phyloP scores from a whole-genome alignment of 2,797 vertebrate genomes.

The Notamacropus eugenii region DNA sequence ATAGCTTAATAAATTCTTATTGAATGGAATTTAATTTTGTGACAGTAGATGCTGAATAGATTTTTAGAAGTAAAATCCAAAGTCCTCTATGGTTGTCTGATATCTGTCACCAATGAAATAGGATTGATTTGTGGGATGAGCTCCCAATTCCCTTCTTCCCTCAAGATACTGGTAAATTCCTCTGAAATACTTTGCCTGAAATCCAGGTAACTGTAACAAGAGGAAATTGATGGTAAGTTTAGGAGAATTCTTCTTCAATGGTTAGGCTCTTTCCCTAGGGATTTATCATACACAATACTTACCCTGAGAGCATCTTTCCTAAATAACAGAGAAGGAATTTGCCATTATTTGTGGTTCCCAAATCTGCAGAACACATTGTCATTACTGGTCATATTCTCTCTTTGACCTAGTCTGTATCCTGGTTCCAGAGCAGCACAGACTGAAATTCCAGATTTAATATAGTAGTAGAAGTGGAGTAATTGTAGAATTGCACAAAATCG shows the following conservation, averaged over 20 bases:
- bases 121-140: background rate
- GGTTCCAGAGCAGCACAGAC: background rate
- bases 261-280: background rate
- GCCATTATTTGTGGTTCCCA: background rate
- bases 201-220: background rate
- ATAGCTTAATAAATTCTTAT: background rate
- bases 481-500: background rate
- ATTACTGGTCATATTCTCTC: background rate
- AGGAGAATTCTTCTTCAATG: background rate
- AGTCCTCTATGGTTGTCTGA: background rate
- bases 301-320: background rate
- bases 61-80: background rate
- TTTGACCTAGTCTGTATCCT: background rate
- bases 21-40: background rate
- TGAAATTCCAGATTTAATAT: background rate
- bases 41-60: background rate
- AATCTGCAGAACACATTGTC: background rate
- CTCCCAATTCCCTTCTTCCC: background rate
- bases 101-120: background rate
- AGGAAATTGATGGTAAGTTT: background rate
- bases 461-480: background rate
- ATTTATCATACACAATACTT: background rate
- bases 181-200: background rate
- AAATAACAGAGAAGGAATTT: background rate
- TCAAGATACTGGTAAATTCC: background rate